Evolutionary conservation across 2,797 vertebrate genomes (phyloP).

Genomic region (Taeniopygia guttata): DNA sequence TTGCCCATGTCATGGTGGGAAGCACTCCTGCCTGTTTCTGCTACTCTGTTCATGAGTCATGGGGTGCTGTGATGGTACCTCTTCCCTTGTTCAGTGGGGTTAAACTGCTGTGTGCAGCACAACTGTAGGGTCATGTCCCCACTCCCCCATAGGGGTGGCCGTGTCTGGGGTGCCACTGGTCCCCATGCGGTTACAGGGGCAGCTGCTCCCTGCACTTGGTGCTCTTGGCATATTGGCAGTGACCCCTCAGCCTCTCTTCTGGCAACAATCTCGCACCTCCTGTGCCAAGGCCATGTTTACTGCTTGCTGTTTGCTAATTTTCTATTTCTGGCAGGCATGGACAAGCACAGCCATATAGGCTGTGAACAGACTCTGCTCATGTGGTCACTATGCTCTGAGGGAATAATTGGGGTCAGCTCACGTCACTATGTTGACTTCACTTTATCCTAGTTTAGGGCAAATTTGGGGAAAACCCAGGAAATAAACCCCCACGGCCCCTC

Average conservation of each 20-base stretch:
- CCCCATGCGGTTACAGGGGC: fast-evolving
- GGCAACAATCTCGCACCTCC: neutral
- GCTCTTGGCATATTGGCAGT: neutral
- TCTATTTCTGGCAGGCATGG: neutral
- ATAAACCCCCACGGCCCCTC: no score
- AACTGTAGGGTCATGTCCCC: fast-evolving
- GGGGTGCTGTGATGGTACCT: neutral
- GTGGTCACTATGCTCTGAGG: neutral
- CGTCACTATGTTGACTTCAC: fast-evolving
- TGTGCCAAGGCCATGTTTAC: neutral
- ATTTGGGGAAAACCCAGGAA: no score
- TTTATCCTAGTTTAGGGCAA: no score
- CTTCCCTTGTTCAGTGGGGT: neutral
- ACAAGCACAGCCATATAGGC: neutral
- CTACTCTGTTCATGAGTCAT: fast-evolving
- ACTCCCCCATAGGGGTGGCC: fast-evolving
- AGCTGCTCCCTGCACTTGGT: neutral
- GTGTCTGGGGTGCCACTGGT: neutral
- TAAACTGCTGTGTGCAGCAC: fast-evolving
- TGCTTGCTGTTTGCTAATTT: neutral
- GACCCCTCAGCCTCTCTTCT: neutral
- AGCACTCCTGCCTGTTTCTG: neutral
- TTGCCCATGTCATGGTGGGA: fast-evolving
- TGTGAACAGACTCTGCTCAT: neutral
- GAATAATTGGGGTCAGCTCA: neutral